phyloP scores from a whole-genome alignment of 2,888 invertebrate species.

The Drosophila mercatorum region DNA sequence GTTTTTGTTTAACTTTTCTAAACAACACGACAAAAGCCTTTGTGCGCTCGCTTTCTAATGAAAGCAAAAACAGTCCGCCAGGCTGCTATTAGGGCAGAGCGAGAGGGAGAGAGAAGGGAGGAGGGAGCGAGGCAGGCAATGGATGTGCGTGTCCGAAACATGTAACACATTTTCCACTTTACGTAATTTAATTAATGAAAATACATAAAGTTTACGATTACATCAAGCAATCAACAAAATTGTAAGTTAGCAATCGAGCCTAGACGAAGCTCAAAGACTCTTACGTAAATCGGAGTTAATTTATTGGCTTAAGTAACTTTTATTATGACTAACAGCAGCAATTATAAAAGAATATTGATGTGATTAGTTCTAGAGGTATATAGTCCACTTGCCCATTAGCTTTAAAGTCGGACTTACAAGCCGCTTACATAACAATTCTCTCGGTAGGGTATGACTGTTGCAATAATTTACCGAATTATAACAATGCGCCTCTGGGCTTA shows the following conservation, averaged over 20 bases:
- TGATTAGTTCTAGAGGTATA: neutral
- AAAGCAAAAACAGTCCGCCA: constrained; percentile 54
- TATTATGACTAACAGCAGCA: neutral
- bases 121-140: constrained; percentile 11
- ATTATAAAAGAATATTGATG: neutral
- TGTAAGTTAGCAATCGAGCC: constrained; percentile 24
- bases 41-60: constrained; percentile 66
- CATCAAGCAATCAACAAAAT: constrained; percentile 49
- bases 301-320: neutral
- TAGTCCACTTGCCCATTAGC: neutral
- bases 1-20: constrained; percentile 38
- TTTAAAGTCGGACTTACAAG: neutral
- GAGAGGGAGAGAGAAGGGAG: neutral
- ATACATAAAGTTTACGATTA: constrained; percentile 59
- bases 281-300: constrained; percentile 8
- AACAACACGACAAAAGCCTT: constrained; percentile 50
- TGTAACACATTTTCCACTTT: constrained; percentile 64
- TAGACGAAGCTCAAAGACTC: constrained; percentile 37
- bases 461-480: constrained; percentile 66
- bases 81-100: constrained; percentile 12
- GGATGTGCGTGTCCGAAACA: constrained; percentile 59
- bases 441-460: constrained; percentile 44
- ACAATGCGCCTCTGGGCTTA: constrained; percentile 59
- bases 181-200: constrained; percentile 74
- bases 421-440: constrained; percentile 32